Percentiles rank a stretch among this genome's conserved stretches.
These are phyloP conservation scores for Phataginus tricuspis DNA, from an alignment of 2,797 vertebrate genomes.

Conservation along the genomic window DNA sequence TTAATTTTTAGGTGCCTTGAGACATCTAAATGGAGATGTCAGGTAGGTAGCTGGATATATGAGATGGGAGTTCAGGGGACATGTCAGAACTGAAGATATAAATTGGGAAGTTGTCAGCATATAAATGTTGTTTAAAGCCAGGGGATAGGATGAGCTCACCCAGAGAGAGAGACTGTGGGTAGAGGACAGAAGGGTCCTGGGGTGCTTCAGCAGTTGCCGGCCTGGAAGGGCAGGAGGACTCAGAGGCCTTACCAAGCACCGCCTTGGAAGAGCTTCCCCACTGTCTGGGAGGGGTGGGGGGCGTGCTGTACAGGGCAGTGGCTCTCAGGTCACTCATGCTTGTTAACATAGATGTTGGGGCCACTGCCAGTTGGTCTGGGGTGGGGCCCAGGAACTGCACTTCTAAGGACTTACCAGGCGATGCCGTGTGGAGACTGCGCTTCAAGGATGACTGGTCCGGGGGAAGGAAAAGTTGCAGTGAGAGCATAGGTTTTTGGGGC, in stretches of 20 bases:
- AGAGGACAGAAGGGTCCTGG: not conserved
- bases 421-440: not conserved
- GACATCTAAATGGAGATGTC: conserved; percentile 52
- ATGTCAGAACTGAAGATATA: conserved; percentile 55
- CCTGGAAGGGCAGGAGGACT: not conserved
- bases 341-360: not conserved
- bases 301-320: not conserved
- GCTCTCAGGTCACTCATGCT: not conserved
- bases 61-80: conserved; percentile 50
- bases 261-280: not conserved
- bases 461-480: not conserved
- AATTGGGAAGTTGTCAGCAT: conserved; percentile 61
- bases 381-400: not conserved
- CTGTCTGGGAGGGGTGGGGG: not conserved
- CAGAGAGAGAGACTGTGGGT: not conserved
- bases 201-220: not conserved
- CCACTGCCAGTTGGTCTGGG: not conserved
- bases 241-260: not conserved
- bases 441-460: not conserved
- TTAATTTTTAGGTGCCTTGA: conserved; percentile 45
- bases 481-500: not conserved
- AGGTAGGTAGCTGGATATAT: conserved; percentile 40
- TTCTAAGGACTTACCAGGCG: not conserved
- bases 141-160: conserved; percentile 25
- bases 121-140: conserved; percentile 21